Evolutionary conservation across 1,140 invertebrate genomes (phyloP).

Genomic region (Calliopsis andreniformis): DNA sequence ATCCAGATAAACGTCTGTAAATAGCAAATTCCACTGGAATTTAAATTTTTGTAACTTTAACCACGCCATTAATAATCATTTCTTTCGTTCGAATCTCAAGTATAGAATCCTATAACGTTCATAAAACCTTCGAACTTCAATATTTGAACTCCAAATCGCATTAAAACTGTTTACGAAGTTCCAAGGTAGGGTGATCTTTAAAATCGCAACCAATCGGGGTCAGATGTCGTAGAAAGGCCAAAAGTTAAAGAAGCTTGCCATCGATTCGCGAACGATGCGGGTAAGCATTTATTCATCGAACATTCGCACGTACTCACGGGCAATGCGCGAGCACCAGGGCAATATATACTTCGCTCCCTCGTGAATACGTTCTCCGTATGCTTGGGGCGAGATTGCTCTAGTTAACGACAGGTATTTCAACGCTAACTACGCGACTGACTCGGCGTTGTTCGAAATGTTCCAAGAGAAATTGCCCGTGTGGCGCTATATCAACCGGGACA

Average conservation of each 20-base stretch:
- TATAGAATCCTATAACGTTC: no score
- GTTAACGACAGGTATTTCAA: conserved; percentile 64
- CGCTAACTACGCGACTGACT: conserved; percentile 58
- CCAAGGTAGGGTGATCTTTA: no score
- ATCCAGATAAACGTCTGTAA: background rate
- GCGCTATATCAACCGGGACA: conserved; percentile 39
- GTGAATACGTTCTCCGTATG: conserved; percentile 58
- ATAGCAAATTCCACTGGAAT: no score
- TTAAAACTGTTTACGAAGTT: no score
- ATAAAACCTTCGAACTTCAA: no score
- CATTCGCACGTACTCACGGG: conserved; percentile 51
- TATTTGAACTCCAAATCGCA: no score
- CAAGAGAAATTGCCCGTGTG: conserved; percentile 55
- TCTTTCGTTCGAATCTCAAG: no score
- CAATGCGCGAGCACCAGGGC: conserved; percentile 30
- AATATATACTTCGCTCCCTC: conserved; percentile 53
- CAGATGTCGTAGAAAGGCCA: no score
- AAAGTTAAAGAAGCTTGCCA: no score
- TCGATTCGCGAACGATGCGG: conserved; percentile 39
- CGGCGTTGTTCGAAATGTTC: conserved; percentile 59
- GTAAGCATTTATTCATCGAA: conserved; percentile 52
- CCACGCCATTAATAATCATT: no score
- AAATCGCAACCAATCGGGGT: no score
- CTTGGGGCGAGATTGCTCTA: conserved; percentile 60
- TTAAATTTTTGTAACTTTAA: no score